A percentile compares a stretch with the other conserved stretches of the same genome.
Conservation (phyloP, 2,888 invertebrate genomes). For the Erynnis tages region DNA sequence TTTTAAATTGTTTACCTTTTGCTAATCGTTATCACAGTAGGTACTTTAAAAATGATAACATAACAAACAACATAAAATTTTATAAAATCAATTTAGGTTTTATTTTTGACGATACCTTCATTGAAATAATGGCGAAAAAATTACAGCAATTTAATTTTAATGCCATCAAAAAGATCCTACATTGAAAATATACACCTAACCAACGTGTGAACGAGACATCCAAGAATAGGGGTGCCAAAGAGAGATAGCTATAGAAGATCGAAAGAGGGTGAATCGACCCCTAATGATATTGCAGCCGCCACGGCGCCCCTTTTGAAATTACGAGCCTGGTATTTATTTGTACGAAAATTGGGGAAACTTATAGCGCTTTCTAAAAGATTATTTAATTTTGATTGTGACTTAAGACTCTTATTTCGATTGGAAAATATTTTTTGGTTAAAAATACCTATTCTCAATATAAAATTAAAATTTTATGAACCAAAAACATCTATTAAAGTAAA, state of each 20-base stretch:
- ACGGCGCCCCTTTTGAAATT: slow-evolving; percentile 43
- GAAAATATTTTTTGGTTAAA: no score
- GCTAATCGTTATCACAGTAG: slow-evolving; percentile 34
- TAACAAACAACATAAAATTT: neutral
- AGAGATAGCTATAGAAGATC: slow-evolving; percentile 56
- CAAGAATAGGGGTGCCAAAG: slow-evolving; percentile 61
- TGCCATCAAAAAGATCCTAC: neutral
- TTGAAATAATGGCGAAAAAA: no score
- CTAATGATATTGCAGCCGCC: slow-evolving; percentile 60
- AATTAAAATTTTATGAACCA: slow-evolving; percentile 33
- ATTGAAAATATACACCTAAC: slow-evolving; percentile 18
- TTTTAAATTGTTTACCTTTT: slow-evolving; percentile 35
- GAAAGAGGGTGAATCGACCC: slow-evolving; percentile 76
- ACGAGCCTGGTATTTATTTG: slow-evolving; percentile 32
- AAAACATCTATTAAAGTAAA: slow-evolving; percentile 41
- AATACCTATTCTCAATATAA: no score
- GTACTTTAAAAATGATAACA: slow-evolving; percentile 20
- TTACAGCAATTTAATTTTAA: no score
- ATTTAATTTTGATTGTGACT: no score
- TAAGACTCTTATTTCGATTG: no score
- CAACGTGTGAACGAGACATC: slow-evolving; percentile 53
- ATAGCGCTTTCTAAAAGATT: no score
- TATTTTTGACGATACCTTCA: no score
- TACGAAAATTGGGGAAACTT: slow-evolving; percentile 15
- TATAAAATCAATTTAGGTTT: neutral